Conservation (phyloP, 2,113 vertebrate species). For the Echinops telfairi region DNA sequence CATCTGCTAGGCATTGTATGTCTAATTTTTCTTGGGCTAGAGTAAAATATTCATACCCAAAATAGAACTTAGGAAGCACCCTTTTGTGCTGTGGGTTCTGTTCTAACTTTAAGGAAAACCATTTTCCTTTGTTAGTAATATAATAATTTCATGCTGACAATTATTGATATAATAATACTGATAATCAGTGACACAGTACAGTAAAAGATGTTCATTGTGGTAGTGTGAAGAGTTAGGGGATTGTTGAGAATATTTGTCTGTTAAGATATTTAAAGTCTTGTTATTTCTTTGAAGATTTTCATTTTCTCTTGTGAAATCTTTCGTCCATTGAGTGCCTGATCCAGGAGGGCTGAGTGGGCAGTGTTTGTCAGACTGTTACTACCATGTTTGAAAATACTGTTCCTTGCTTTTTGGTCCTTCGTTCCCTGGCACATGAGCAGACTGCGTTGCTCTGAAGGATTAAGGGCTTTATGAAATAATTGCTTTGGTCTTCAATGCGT, state of each 20-base stretch:
- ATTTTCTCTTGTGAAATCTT: not conserved
- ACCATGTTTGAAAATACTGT: not conserved
- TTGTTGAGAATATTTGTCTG: not conserved
- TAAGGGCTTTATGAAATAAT: not conserved
- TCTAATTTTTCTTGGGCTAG: not conserved
- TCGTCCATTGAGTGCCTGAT: not conserved
- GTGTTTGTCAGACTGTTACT: not conserved
- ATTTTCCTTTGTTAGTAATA: not conserved
- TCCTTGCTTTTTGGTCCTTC: slow-evolving; percentile 26
- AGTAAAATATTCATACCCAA: not conserved
- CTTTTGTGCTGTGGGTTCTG: not conserved
- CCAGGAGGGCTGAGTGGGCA: not conserved
- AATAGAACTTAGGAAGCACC: not conserved
- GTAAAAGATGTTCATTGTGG: not conserved
- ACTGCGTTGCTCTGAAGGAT: not conserved
- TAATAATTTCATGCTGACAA: no score
- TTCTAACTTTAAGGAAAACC: slow-evolving; percentile 23
- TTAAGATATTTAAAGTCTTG: not conserved
- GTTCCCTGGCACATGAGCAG: not conserved
- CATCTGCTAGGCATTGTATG: not conserved
- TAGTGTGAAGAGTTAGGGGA: not conserved
- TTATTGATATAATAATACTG: no score
- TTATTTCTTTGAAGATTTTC: not conserved
- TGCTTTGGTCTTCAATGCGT: slow-evolving; percentile 1
- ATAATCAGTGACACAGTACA: not conserved